Evolutionary conservation across 2,113 vertebrate genomes (phyloP).

Genomic region (Nothocercus nigrocapillus): DNA sequence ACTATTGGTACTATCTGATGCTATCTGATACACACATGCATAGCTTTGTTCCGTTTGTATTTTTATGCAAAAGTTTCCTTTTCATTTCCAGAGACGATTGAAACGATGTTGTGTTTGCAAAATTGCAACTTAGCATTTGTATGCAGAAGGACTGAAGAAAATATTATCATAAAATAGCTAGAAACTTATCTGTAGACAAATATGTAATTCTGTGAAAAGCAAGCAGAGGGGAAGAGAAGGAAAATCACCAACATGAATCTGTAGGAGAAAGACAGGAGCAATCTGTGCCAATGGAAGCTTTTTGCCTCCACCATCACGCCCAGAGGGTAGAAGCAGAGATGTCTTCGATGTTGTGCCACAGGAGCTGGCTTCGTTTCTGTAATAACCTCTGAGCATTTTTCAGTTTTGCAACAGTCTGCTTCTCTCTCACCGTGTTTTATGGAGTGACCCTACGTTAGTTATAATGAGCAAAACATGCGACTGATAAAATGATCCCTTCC

Average conservation of each 20-base stretch:
- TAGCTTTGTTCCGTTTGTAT: constrained; percentile 18
- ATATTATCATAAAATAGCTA: background rate
- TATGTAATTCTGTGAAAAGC: background rate
- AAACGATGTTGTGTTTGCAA: background rate
- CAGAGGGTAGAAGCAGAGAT: background rate
- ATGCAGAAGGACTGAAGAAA: background rate
- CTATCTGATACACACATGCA: background rate
- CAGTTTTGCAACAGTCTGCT: rapidly evolving
- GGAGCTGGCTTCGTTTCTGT: background rate
- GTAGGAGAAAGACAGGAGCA: background rate
- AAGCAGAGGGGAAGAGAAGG: background rate
- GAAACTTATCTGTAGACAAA: background rate
- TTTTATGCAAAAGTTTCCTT: constrained; percentile 6
- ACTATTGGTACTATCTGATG: constrained; percentile 3
- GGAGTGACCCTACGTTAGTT: background rate
- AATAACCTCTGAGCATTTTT: background rate
- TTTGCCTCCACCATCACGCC: background rate
- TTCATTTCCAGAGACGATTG: background rate
- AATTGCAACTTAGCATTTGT: background rate
- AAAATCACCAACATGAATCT: background rate
- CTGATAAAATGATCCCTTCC: constrained; percentile 21
- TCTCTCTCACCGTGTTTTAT: background rate
- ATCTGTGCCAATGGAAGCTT: background rate
- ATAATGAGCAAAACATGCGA: background rate
- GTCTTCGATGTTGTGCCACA: rapidly evolving